Conservation (phyloP, 1,140 invertebrate species). For the Ostrea edulis region DNA sequence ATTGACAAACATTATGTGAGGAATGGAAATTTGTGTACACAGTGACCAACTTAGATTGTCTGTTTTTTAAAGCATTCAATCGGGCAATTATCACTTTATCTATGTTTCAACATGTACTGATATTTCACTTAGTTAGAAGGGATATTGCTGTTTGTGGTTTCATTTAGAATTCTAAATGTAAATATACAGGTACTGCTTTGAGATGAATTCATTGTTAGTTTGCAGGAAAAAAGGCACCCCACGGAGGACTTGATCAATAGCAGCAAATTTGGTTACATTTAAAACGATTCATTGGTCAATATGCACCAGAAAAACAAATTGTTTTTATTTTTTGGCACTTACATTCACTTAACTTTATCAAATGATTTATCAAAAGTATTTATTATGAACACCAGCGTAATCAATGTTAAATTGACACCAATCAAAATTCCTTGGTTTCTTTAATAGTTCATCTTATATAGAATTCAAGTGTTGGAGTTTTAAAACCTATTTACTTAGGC, state of each 20-base stretch:
- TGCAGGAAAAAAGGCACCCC: background rate
- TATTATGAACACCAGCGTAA: background rate
- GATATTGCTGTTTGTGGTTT: background rate
- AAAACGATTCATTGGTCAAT: conserved; percentile 17
- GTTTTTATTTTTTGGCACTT: background rate
- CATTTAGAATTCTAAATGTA: conserved; percentile 19
- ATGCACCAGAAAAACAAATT: background rate
- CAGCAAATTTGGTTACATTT: background rate
- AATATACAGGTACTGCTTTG: conserved; percentile 14
- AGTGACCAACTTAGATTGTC: background rate
- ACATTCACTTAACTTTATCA: background rate
- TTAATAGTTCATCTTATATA: background rate
- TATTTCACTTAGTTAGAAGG: background rate
- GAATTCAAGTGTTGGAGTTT: background rate
- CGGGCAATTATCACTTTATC: conserved; percentile 1
- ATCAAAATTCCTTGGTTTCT: background rate
- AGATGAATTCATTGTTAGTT: conserved; percentile 11
- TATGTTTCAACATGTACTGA: background rate
- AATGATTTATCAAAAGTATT: conserved; percentile 24
- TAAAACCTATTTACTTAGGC: background rate
- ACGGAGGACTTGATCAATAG: background rate
- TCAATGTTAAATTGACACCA: background rate
- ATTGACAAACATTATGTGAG: background rate
- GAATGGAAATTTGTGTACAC: background rate
- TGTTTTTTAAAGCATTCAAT: background rate